Evolutionary conservation across 1,140 invertebrate species (phyloP).

Genomic region (Arion vulgaris): DNA sequence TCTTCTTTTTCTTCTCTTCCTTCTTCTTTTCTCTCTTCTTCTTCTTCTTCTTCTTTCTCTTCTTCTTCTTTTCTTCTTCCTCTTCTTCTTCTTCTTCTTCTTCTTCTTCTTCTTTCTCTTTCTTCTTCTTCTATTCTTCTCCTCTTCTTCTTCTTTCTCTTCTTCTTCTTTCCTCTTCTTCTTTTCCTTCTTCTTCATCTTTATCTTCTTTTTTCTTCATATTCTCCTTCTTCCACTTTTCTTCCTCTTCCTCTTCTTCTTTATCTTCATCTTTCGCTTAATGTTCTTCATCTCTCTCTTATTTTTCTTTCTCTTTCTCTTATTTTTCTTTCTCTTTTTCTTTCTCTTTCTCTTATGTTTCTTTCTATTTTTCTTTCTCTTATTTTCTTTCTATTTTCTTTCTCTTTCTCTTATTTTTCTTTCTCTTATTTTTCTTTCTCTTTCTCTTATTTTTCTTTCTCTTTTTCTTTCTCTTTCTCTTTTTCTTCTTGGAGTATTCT

Average conservation of each 20-base stretch:
- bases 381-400: too few relatives aligned
- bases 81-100: not conserved
- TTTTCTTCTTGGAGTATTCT: too few relatives aligned
- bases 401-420: too few relatives aligned
- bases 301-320: conserved; percentile 28
- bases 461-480: too few relatives aligned
- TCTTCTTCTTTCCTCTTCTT: not conserved
- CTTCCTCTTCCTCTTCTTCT: not conserved
- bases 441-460: too few relatives aligned
- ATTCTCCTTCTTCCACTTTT: not conserved
- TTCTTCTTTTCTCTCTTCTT: not conserved
- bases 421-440: too few relatives aligned
- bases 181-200: not conserved
- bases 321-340: too few relatives aligned
- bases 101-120: conserved; percentile 28
- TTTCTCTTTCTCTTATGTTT: too few relatives aligned
- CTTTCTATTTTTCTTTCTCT: too few relatives aligned
- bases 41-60: not conserved
- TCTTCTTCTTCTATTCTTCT: conserved; percentile 23
- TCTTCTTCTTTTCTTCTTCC: not conserved
- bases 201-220: not conserved
- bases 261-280: not conserved
- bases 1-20: not conserved
- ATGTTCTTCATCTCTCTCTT: not conserved
- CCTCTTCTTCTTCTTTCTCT: not conserved